phyloP scores from a whole-genome alignment of 2,797 vertebrate genomes.

The Sebastes ruberrimus region DNA sequence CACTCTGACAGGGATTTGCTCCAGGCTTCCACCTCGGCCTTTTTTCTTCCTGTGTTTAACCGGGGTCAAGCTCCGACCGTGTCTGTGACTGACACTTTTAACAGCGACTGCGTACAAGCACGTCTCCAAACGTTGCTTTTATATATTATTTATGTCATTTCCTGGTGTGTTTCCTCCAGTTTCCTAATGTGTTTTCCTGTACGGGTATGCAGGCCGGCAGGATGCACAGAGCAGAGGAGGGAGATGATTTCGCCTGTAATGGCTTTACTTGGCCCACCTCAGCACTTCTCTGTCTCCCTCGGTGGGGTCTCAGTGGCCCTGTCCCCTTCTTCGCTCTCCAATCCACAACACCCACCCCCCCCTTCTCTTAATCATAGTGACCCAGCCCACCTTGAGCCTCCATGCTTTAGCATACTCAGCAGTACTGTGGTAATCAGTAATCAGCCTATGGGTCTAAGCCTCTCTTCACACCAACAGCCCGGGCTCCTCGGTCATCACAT shows the following conservation, averaged over 20 bases:
- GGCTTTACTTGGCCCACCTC: conserved; percentile 49
- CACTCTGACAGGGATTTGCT: conserved; percentile 22
- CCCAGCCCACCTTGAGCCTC: conserved; percentile 77
- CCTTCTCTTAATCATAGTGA: conserved; percentile 69
- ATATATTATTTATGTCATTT: background rate
- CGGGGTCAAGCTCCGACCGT: conserved; percentile 4
- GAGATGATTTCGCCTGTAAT: conserved; percentile 15
- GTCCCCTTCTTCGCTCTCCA: conserved; percentile 43
- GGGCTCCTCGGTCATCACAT: conserved; percentile 49
- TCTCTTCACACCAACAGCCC: conserved; percentile 38
- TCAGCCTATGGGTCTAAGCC: conserved; percentile 78
- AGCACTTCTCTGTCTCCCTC: conserved; percentile 45
- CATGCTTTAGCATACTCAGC: conserved; percentile 76
- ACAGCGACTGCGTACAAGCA: background rate
- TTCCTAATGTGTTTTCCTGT: background rate
- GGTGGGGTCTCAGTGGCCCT: conserved; percentile 55
- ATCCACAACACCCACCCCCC: conserved; percentile 43
- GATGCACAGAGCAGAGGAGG: background rate
- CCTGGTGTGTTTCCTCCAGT: background rate
- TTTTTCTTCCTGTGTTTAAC: conserved; percentile 16
- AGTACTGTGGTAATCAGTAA: conserved; percentile 78
- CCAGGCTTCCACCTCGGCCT: background rate
- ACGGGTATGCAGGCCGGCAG: background rate
- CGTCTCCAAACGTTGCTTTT: background rate
- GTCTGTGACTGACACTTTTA: conserved; percentile 27